These are phyloP conservation scores for Alectura lathami DNA, from an alignment of 2,113 vertebrate genomes.

Conservation along the genomic window DNA sequence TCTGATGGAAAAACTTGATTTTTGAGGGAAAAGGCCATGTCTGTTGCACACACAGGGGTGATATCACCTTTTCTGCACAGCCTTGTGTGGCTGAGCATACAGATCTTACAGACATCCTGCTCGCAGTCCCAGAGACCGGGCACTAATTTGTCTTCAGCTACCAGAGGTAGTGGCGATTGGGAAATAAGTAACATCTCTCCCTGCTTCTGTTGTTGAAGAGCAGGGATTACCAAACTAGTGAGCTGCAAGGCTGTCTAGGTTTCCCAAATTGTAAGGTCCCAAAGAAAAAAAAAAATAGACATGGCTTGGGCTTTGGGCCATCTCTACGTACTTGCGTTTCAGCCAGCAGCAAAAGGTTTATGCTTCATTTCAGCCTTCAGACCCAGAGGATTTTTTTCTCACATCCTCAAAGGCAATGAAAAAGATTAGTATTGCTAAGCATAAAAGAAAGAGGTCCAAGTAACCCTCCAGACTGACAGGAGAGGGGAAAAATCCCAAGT, in stretches of 20 bases:
- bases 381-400: background rate
- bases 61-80: background rate
- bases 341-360: slow-evolving; percentile 20
- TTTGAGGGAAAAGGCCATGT: background rate
- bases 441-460: background rate
- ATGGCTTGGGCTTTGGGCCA: background rate
- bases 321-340: background rate
- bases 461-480: background rate
- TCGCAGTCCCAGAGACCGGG: background rate
- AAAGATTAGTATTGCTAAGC: background rate
- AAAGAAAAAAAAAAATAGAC: background rate
- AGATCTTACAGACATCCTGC: background rate
- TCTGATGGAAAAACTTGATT: background rate
- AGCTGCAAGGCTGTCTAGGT: background rate
- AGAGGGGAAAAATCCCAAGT: background rate
- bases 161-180: background rate
- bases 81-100: background rate
- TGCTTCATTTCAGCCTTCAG: slow-evolving; percentile 31
- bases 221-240: slow-evolving; percentile 11
- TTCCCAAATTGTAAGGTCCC: background rate
- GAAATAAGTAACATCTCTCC: slow-evolving; percentile 30
- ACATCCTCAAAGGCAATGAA: background rate
- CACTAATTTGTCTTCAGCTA: background rate
- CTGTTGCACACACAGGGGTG: background rate
- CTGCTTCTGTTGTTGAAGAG: slow-evolving; percentile 4